Conservation (phyloP, 2,113 vertebrate genomes). For the Brevimyrus niger region DNA sequence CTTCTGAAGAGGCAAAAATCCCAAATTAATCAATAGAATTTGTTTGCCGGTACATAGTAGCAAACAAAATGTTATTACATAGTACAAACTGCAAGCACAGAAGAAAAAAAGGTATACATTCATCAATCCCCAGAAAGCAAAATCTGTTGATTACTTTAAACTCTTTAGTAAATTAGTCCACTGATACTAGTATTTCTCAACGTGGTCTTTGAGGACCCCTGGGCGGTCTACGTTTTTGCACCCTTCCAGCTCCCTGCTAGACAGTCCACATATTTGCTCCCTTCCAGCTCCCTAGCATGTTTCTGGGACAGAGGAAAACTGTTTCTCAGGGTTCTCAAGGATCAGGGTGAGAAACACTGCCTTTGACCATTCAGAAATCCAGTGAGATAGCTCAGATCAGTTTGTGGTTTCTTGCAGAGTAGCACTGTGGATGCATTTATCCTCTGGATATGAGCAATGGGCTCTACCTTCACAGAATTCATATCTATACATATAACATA, state of each 20-base stretch:
- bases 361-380: not conserved
- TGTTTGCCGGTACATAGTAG: not conserved
- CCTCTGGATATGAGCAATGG: not conserved
- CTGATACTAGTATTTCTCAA: not conserved
- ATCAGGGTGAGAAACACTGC: not conserved
- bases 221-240: not conserved
- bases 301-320: not conserved
- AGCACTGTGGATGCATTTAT: not conserved
- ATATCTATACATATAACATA: not conserved
- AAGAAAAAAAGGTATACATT: not conserved
- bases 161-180: not conserved
- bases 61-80: not conserved
- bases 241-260: not conserved
- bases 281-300: not conserved
- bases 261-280: not conserved
- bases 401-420: not conserved
- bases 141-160: not conserved
- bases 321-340: not conserved
- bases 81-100: not conserved
- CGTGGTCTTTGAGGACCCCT: not conserved
- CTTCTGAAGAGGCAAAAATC: not conserved
- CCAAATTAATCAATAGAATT: not conserved
- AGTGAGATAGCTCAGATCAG: not conserved
- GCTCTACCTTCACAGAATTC: not conserved
- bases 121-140: not conserved